Evolutionary conservation across 1,140 invertebrate species (phyloP).

Genomic region (Carposina sasakii): DNA sequence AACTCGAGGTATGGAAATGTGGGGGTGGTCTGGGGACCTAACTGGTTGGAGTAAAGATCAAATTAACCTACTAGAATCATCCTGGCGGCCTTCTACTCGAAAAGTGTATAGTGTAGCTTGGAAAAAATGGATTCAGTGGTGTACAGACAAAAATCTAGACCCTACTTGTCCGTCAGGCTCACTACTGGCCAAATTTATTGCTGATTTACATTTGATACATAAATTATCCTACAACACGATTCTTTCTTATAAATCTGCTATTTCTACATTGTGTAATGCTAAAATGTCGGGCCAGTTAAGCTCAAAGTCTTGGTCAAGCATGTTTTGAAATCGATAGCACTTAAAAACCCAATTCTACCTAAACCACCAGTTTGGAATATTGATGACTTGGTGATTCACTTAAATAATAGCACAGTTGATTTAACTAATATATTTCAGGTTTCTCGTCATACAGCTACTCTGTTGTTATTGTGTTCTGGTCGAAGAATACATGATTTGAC

Average conservation of each 20-base stretch:
- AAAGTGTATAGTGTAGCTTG: not conserved
- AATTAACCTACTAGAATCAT: not conserved
- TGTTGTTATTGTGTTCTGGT: not conserved
- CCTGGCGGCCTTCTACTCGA: not conserved
- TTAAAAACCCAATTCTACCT: not conserved
- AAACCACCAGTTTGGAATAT: not conserved
- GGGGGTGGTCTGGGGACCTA: not conserved
- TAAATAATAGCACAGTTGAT: not conserved
- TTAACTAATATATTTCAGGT: not conserved
- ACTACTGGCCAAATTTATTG: not conserved
- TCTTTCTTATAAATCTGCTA: not conserved
- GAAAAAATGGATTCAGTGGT: not conserved
- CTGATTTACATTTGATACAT: not conserved
- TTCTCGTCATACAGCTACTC: not conserved
- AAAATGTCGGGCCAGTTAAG: not conserved
- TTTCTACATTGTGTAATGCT: not conserved
- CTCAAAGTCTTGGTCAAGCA: not conserved
- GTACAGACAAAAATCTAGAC: not conserved
- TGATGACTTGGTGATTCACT: not conserved
- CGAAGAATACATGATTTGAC: not conserved
- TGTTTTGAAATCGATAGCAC: not conserved
- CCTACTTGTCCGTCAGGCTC: not conserved
- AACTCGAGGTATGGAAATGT: constrained; percentile 2
- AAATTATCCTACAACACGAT: not conserved
- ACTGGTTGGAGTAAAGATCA: not conserved